A percentile compares a stretch with the other conserved stretches of the same genome.
Conservation (phyloP, 2,113 vertebrate species). For the Tenrec ecaudatus region DNA sequence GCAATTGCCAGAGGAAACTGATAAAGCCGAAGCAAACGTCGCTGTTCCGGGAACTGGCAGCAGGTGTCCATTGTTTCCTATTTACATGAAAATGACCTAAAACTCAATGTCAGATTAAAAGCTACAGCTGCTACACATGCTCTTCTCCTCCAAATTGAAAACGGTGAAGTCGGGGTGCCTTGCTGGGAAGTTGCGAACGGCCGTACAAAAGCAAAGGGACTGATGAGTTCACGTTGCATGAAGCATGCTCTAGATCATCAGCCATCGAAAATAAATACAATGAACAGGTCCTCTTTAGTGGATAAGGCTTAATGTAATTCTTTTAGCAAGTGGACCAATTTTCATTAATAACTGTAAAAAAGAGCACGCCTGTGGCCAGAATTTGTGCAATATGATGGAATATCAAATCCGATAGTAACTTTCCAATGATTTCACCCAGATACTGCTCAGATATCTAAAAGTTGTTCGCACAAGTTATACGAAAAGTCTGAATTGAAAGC, state of each 20-base stretch:
- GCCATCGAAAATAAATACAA: conserved; percentile 81
- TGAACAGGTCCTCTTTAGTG: conserved; percentile 78
- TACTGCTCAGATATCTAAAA: conserved; percentile 63
- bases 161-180: conserved; percentile 70
- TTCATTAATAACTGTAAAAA: conserved; percentile 68
- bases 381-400: conserved; percentile 30
- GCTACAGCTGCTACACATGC: conserved; percentile 52
- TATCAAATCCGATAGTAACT: conserved; percentile 65
- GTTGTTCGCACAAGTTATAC: conserved; percentile 63
- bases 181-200: conserved; percentile 76
- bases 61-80: conserved; percentile 67
- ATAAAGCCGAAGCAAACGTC: conserved; percentile 64
- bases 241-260: conserved; percentile 81
- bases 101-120: conserved; percentile 79
- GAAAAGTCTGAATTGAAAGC: conserved; percentile 46
- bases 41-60: conserved; percentile 56
- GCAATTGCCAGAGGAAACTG: conserved; percentile 71
- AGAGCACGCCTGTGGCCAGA: neutral
- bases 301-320: conserved; percentile 70
- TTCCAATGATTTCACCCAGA: conserved; percentile 56
- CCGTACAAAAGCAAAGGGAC: conserved; percentile 74
- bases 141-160: conserved; percentile 66
- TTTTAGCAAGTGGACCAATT: conserved; percentile 47
- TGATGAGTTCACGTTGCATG: conserved; percentile 81
- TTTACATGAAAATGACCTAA: conserved; percentile 77